Evolutionary conservation across 2,113 vertebrate species (phyloP), one percentile per base, ranked within the genome.

Genomic region (Triplophysa dalaica): DNA sequence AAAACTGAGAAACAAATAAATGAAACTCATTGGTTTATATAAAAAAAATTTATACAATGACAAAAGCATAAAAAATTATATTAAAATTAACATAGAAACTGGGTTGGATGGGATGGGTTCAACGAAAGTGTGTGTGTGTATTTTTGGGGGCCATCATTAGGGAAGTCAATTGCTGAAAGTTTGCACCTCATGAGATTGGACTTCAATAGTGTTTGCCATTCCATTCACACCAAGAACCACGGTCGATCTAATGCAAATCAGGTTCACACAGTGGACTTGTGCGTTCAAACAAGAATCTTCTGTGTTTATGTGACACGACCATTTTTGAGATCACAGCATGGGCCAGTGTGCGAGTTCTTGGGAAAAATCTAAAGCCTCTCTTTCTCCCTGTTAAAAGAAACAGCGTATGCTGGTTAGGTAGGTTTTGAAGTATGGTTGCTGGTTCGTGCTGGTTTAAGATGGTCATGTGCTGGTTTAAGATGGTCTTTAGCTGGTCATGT

Each of bases 171-270:
- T 70, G 33, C 0, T 68, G 19, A 43, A 16, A 21, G 38, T 58
- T 12, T 52, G 50, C 63, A 38, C 21, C 56, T 19, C 29, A 22
- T 29, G 45, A 56, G 79, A 83, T 50, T 67, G 58, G 76, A 81
- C 58, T 48, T 81, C 70, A 62, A 24, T 21, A n/a, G 52, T 29
- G 33, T 83, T 90, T 90, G 17, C 64, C 73, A 90, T 90, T 89
- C 89, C 73, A 38, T 75, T 90, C 89, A 90, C 88, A 86, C 83
- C 76, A n/a, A 77, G 33, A 66, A 80, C 50, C 56, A 70, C 83
- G 84, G 86, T 85, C 86, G 85, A 86, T 86, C 81, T 87, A 77
- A 90, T 90, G 88, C 84, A 89, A 91, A 91, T 88, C 62, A 75
- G 75, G 52, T 19, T 11, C 61, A 17, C 33, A 58, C 54, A 60